phyloP scores from a whole-genome alignment of 2,113 vertebrate genomes.

The Chaetops frenatus region DNA sequence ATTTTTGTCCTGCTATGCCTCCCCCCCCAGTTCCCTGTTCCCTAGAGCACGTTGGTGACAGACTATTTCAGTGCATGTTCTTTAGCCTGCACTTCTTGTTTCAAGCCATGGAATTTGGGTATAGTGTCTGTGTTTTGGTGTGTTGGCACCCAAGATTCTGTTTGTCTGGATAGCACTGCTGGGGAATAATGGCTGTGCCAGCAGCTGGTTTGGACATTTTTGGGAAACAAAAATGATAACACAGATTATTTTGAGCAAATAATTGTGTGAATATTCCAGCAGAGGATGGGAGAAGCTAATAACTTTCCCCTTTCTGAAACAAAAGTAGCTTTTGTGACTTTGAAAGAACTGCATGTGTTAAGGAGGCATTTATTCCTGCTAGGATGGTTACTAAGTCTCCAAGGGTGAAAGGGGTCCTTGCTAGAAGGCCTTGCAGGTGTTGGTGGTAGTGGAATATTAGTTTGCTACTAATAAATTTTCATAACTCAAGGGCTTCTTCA shows the following conservation, averaged over 20 bases:
- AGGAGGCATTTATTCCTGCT: background rate
- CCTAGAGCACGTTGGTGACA: background rate
- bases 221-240: background rate
- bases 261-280: background rate
- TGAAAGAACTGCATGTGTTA: background rate
- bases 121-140: background rate
- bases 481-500: background rate
- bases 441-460: background rate
- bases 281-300: background rate
- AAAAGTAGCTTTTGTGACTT: background rate
- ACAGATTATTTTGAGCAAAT: background rate
- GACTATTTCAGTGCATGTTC: background rate
- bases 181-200: background rate
- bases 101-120: background rate
- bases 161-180: background rate
- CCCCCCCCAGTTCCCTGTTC: background rate
- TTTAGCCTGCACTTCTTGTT: background rate
- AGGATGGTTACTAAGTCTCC: background rate
- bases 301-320: background rate
- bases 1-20: background rate
- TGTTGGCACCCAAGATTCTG: background rate
- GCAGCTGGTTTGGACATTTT: background rate
- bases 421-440: background rate
- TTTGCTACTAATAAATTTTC: background rate
- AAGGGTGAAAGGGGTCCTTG: background rate